phyloP scores from a whole-genome alignment of 2,113 vertebrate genomes.

The Murina feae region DNA sequence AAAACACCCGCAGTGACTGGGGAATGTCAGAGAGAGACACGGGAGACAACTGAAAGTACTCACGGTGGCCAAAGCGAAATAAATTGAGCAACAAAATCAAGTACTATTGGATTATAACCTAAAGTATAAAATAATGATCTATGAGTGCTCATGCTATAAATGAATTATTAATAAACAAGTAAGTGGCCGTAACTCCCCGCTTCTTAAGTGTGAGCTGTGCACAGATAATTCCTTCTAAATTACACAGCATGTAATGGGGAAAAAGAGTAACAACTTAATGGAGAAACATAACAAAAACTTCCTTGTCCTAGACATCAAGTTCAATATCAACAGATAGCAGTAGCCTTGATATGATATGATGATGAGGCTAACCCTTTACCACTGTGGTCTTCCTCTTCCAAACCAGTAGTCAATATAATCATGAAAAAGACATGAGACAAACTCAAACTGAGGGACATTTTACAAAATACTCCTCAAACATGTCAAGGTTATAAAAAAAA shows the following conservation, averaged over 20 bases:
- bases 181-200: not conserved
- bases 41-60: not conserved
- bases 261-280: not conserved
- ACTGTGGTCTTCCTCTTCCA: not conserved
- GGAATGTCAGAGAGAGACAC: not conserved
- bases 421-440: not conserved
- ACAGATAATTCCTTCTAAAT: not conserved
- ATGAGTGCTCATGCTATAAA: not conserved
- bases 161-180: not conserved
- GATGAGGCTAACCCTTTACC: not conserved
- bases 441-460: not conserved
- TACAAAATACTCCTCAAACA: not conserved
- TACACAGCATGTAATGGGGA: not conserved
- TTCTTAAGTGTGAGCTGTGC: not conserved
- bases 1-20: not conserved
- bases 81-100: not conserved
- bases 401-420: not conserved
- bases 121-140: not conserved
- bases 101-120: not conserved
- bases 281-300: not conserved
- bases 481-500: not conserved
- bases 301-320: not conserved
- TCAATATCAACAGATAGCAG: not conserved
- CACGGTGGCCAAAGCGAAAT: not conserved
- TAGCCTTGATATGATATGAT: not conserved